A percentile compares a stretch with the other conserved stretches of the same genome.
Conservation (phyloP, 2,113 vertebrate genomes). For the Gorsachius goisagi region DNA sequence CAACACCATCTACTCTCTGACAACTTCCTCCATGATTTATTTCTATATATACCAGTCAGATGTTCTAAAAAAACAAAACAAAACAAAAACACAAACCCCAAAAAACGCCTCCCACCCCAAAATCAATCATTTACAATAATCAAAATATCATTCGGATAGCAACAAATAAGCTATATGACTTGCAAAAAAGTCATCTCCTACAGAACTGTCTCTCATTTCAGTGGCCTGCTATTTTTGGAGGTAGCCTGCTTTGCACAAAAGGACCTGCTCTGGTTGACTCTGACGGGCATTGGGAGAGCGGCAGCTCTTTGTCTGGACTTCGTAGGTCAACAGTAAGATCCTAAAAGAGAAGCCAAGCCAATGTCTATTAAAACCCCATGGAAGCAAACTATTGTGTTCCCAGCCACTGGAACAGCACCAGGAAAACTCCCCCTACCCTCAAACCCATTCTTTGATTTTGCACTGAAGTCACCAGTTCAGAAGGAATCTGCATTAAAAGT, state of each 20-base stretch:
- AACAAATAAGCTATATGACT: not conserved
- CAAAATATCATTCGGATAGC: not conserved
- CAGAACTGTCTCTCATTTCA: not conserved
- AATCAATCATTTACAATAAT: not conserved
- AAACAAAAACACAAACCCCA: not conserved
- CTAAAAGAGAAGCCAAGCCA: not conserved
- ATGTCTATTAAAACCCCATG: not conserved
- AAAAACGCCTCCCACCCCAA: not conserved
- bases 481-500: not conserved
- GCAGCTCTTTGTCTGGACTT: not conserved
- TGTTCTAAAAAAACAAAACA: not conserved
- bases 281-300: not conserved
- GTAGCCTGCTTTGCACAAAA: not conserved
- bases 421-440: not conserved
- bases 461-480: not conserved
- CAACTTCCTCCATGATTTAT: not conserved
- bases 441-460: not conserved
- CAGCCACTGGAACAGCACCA: not conserved
- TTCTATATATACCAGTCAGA: not conserved
- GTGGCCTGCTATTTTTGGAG: not conserved
- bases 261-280: not conserved
- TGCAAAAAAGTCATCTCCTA: not conserved
- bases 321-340: not conserved
- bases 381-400: not conserved
- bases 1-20: not conserved